phyloP scores from a whole-genome alignment of 1,140 invertebrate species.

The Ips typographus region DNA sequence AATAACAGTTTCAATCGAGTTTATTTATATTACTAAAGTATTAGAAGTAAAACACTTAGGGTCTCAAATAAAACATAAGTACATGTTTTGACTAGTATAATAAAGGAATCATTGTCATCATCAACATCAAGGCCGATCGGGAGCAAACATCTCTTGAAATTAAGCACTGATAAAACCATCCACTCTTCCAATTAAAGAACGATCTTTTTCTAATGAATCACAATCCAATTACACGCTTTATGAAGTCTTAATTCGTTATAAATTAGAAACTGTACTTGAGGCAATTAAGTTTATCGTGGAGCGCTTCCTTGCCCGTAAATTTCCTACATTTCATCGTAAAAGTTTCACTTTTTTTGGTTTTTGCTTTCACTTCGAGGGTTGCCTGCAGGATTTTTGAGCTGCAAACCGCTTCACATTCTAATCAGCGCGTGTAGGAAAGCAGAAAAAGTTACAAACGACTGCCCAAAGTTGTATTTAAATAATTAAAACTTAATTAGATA shows the following conservation, averaged over 20 bases:
- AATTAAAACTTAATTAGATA: too few relatives aligned
- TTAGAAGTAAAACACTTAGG: too few relatives aligned
- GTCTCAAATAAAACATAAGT: too few relatives aligned
- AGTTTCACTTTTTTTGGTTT: constrained; percentile 1
- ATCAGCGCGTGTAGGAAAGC: not conserved
- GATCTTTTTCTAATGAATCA: constrained; percentile 7
- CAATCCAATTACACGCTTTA: constrained; percentile 8
- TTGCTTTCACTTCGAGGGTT: not conserved
- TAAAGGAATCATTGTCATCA: too few relatives aligned
- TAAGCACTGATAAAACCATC: too few relatives aligned
- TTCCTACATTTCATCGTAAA: not conserved
- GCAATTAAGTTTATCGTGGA: constrained; percentile 1
- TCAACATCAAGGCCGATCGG: too few relatives aligned
- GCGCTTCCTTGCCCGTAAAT: not conserved
- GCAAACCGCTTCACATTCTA: too few relatives aligned
- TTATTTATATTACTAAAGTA: too few relatives aligned
- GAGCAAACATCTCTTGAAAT: too few relatives aligned
- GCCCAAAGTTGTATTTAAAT: not conserved
- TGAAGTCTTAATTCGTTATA: constrained; percentile 6
- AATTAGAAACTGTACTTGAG: not conserved
- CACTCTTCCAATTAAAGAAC: not conserved
- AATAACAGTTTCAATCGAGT: too few relatives aligned
- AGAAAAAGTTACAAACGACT: constrained; percentile 13
- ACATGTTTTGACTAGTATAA: too few relatives aligned
- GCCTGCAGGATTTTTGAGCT: too few relatives aligned